A percentile compares a stretch with the other conserved stretches of the same genome.
phyloP scores from a whole-genome alignment of 2,797 vertebrate genomes.

The Mionectes olivaceus region DNA sequence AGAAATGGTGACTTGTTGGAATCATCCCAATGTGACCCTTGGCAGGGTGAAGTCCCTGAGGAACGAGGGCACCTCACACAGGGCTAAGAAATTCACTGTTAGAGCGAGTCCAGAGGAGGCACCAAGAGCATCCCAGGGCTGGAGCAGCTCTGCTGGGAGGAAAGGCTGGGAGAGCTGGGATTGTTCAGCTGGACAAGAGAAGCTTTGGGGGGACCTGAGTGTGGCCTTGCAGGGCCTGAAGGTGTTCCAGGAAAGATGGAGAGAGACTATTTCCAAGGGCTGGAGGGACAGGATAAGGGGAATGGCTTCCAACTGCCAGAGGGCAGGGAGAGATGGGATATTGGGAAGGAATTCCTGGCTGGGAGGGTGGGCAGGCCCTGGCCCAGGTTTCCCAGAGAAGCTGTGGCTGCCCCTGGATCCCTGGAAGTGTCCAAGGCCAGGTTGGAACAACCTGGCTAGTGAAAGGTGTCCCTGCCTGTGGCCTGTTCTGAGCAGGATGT shows the following conservation, averaged over 20 bases:
- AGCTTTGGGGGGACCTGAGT: neutral
- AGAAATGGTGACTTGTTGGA: neutral
- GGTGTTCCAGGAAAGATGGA: neutral
- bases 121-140: neutral
- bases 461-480: neutral
- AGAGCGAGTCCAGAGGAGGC: neutral
- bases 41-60: neutral
- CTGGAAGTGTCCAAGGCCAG: neutral
- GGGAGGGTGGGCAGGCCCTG: too few species aligned
- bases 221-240: neutral
- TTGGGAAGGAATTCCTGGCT: too few species aligned
- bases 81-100: neutral
- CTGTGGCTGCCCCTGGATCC: neutral
- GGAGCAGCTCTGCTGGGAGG: neutral
- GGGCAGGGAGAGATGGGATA: too few species aligned
- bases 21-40: neutral
- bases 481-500: fast-evolving
- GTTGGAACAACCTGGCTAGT: neutral
- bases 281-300: neutral
- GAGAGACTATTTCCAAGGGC: neutral
- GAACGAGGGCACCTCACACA: neutral
- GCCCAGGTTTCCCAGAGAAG: too few species aligned
- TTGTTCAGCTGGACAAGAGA: neutral
- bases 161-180: neutral
- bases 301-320: neutral